Conservation (phyloP, 2,888 invertebrate species). For the Ophion slaviceki region DNA sequence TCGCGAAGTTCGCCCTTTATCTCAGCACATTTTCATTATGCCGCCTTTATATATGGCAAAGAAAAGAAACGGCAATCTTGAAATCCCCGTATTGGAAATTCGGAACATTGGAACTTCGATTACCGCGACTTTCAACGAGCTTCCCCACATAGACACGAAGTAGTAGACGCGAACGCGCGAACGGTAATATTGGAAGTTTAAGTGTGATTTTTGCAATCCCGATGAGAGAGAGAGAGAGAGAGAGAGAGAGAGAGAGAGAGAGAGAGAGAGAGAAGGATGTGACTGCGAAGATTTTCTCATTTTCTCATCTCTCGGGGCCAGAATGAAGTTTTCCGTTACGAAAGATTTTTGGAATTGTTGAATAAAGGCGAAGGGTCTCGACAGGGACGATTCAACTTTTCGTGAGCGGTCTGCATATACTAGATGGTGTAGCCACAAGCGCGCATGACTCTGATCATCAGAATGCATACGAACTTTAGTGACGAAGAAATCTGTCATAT, state of each 20-base stretch:
- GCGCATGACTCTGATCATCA: neutral
- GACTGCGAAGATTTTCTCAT: constrained; percentile 23
- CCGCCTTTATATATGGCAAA: constrained; percentile 25
- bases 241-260: neutral
- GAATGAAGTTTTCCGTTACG: constrained; percentile 3
- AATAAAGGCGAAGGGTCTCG: neutral
- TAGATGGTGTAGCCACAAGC: neutral
- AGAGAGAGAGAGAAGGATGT: neutral
- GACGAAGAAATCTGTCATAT: neutral
- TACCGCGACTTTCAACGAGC: constrained; percentile 30
- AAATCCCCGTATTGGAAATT: neutral
- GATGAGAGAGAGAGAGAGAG: neutral
- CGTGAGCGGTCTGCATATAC: neutral
- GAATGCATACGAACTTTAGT: neutral
- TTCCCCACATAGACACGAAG: constrained; percentile 21
- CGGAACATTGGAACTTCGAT: constrained; percentile 32
- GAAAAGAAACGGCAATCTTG: constrained; percentile 40
- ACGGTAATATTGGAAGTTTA: constrained; percentile 26
- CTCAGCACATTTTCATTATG: constrained; percentile 26
- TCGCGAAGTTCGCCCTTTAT: constrained; percentile 26
- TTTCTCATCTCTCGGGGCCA: constrained; percentile 24
- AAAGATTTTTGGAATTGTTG: constrained; percentile 35
- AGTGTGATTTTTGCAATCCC: constrained; percentile 31
- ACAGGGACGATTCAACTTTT: neutral
- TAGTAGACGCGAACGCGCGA: neutral